These are phyloP conservation scores for Gambusia affinis DNA, from an alignment of 2,113 vertebrate species.

Conservation along the genomic window DNA sequence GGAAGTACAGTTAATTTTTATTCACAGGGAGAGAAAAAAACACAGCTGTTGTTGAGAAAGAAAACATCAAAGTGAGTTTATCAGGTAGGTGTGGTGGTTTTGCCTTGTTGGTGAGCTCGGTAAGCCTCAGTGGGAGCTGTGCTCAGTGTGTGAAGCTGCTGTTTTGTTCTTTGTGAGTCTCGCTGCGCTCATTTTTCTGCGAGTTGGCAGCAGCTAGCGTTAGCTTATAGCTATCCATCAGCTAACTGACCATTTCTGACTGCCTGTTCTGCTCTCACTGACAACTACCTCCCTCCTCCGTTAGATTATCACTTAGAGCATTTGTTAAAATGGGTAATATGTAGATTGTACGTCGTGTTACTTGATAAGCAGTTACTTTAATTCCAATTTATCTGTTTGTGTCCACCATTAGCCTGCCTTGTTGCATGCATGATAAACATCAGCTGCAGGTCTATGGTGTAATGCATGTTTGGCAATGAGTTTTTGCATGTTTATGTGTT, in stretches of 20 bases:
- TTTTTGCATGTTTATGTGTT: not conserved
- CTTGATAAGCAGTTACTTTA: constrained; percentile 29
- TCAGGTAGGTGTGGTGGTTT: not conserved
- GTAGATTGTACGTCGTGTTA: constrained; percentile 29
- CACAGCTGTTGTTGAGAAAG: constrained; percentile 80
- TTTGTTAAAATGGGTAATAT: not conserved
- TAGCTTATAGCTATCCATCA: constrained; percentile 60
- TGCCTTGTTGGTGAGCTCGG: not conserved
- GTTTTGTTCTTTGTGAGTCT: constrained; percentile 39
- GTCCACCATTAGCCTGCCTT: constrained; percentile 52
- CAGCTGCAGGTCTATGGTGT: not conserved
- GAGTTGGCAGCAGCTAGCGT: constrained; percentile 69
- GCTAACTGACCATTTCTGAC: constrained; percentile 25
- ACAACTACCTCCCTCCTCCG: not conserved
- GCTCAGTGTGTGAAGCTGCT: not conserved
- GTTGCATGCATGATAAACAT: constrained; percentile 16
- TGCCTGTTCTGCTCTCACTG: constrained; percentile 2
- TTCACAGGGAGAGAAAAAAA: constrained; percentile 71
- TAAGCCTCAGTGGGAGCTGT: not conserved
- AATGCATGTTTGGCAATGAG: not conserved
- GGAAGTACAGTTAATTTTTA: constrained; percentile 84
- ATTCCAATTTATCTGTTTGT: constrained; percentile 54
- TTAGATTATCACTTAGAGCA: not conserved
- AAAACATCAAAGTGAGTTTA: constrained; percentile 77
- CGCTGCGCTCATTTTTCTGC: constrained; percentile 63